A percentile compares a stretch with the other conserved stretches of the same genome.
Conservation (phyloP, 1,140 invertebrate genomes). For the Penaeus vannamei region DNA sequence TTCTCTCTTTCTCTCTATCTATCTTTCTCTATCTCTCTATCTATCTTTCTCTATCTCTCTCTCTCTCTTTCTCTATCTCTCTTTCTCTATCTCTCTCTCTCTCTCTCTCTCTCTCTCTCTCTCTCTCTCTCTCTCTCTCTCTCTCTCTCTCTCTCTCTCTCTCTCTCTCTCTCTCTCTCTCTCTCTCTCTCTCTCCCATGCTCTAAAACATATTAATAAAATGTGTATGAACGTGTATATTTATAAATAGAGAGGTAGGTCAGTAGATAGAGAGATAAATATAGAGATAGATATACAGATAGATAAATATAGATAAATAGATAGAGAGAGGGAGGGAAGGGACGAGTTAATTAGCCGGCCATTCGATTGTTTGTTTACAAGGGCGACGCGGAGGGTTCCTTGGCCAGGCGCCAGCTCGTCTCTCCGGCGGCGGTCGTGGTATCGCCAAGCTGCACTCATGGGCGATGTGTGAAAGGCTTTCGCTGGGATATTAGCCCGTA, state of each 20-base stretch:
- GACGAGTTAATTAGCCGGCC: no score
- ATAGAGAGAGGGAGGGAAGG: no score
- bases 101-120: slow-evolving; percentile 2
- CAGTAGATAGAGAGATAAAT: not conserved
- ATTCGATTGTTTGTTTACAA: no score
- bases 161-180: not conserved
- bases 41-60: slow-evolving; percentile 25
- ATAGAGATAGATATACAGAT: not conserved
- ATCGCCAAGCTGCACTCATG: no score
- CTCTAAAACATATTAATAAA: not conserved
- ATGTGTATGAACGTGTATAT: not conserved
- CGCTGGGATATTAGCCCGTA: no score
- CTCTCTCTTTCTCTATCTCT: slow-evolving; percentile 6
- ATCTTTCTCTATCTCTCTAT: not conserved
- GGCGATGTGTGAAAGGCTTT: no score
- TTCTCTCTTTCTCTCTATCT: slow-evolving; percentile 7
- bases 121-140: slow-evolving; percentile 37
- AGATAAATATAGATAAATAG: no score
- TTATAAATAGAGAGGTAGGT: not conserved
- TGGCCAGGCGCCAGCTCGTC: no score
- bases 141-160: not conserved
- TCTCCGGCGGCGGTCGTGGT: no score
- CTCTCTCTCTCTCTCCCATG: not conserved
- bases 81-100: slow-evolving; percentile 28
- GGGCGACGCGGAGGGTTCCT: no score